Evolutionary conservation across 2,888 invertebrate genomes (phyloP).

Genomic region (Galeruca laticollis): DNA sequence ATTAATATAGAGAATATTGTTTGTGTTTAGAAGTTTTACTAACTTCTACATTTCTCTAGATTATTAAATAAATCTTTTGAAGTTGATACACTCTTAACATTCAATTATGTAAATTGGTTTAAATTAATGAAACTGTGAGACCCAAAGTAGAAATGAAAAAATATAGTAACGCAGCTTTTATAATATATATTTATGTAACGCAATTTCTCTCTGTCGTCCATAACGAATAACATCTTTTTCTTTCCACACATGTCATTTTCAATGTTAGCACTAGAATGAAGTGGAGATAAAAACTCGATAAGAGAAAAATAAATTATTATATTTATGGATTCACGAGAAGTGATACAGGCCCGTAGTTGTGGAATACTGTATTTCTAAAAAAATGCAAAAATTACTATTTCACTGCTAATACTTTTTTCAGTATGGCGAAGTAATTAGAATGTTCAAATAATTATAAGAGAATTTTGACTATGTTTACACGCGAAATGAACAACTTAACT

Average conservation of each 20-base stretch:
- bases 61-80: neutral
- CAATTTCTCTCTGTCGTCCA: constrained; percentile 23
- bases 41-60: neutral
- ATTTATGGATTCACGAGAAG: constrained; percentile 19
- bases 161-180: neutral
- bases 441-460: too few species aligned
- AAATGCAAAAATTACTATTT: too few species aligned
- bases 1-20: too few species aligned
- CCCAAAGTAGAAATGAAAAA: neutral
- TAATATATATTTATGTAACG: neutral
- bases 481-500: too few species aligned
- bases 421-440: too few species aligned
- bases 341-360: neutral
- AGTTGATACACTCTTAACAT: neutral
- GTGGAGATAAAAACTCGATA: constrained; percentile 28
- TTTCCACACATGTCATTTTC: constrained; percentile 30
- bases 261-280: constrained; percentile 22
- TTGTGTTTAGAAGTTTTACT: neutral
- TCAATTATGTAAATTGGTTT: neutral
- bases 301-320: constrained; percentile 36
- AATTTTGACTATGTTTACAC: too few species aligned
- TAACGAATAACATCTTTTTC: constrained; percentile 26
- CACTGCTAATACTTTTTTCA: too few species aligned
- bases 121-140: neutral
- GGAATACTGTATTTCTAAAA: too few species aligned